phyloP scores from a whole-genome alignment of 2,888 invertebrate genomes.

The Aspidiotus destructor region DNA sequence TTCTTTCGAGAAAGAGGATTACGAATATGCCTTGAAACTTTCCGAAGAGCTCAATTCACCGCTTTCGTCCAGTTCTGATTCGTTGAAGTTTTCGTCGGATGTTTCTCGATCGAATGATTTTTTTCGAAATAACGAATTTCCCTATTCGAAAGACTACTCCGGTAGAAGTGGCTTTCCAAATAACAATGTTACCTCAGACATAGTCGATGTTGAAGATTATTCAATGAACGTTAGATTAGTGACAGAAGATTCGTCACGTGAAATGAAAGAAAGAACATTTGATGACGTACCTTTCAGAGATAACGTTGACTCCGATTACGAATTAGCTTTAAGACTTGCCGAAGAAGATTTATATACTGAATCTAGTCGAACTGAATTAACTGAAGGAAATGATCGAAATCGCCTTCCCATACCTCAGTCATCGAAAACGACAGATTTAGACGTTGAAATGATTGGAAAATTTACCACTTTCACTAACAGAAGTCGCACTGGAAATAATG shows the following conservation, averaged over 20 bases:
- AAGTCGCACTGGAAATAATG: too few species aligned
- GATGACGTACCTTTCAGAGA: background rate
- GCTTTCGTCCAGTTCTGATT: background rate
- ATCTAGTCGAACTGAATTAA: background rate
- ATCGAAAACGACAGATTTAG: background rate
- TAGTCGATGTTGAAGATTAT: background rate
- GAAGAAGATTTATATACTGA: background rate
- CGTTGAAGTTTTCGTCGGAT: background rate
- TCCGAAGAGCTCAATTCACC: conserved; percentile 11
- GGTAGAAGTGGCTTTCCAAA: background rate
- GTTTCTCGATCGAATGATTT: background rate
- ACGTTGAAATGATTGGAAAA: background rate
- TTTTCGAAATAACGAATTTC: background rate
- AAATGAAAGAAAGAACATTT: background rate
- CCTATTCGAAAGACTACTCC: background rate
- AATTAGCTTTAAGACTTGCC: conserved; percentile 1
- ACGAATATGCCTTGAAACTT: conserved; percentile 13
- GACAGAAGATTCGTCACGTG: background rate
- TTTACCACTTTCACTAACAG: too few species aligned
- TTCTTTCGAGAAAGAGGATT: conserved; percentile 9
- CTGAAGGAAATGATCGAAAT: background rate
- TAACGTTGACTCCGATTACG: background rate
- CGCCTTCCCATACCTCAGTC: background rate
- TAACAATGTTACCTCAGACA: background rate
- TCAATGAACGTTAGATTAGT: background rate